phyloP scores from a whole-genome alignment of 2,888 invertebrate species.

The Iselma pallidipennis region DNA sequence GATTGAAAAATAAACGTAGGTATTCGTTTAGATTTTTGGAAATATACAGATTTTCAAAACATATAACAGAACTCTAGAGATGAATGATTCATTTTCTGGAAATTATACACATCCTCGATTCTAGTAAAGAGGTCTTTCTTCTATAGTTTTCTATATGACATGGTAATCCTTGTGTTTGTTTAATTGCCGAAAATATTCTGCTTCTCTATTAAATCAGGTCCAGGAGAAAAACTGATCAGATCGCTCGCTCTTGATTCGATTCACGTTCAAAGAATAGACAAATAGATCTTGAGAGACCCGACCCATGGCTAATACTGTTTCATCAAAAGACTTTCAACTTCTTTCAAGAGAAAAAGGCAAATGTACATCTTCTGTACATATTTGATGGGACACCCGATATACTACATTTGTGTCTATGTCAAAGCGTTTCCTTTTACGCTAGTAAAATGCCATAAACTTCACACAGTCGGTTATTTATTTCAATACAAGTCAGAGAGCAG shows the following conservation, averaged over 20 bases:
- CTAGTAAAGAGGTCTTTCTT: no score
- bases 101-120: no score
- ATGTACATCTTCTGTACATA: not conserved
- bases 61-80: not conserved
- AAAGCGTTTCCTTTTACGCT: not conserved
- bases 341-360: not conserved
- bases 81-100: not conserved
- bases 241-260: not conserved
- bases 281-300: no score
- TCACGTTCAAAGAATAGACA: not conserved
- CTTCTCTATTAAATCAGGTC: no score
- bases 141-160: no score
- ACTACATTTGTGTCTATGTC: not conserved
- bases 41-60: not conserved
- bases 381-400: not conserved
- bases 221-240: no score
- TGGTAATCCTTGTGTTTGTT: no score
- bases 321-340: no score
- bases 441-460: not conserved
- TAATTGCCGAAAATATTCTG: no score
- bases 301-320: no score
- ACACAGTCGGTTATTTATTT: not conserved
- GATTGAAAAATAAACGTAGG: not conserved
- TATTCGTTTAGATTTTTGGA: not conserved
- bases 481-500: not conserved